Conservation (phyloP, 1,140 invertebrate species). For the Zaprionus davidi region DNA sequence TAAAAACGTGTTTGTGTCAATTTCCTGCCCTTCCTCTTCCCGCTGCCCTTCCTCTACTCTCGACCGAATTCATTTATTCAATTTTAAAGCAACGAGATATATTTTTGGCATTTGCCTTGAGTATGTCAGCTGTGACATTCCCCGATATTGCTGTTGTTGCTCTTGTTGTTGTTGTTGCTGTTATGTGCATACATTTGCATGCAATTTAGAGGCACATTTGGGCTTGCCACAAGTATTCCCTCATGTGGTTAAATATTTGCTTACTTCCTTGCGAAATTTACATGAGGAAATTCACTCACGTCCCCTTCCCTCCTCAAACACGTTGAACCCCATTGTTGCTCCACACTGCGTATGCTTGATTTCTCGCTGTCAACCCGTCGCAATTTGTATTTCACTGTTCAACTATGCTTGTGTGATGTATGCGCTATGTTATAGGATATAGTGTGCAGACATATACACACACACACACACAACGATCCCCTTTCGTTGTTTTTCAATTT, state of each 20-base stretch:
- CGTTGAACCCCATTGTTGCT: background rate
- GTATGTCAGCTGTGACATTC: constrained; percentile 41
- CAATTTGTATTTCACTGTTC: constrained; percentile 18
- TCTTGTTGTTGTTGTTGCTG: constrained; percentile 20
- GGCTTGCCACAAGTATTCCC: constrained; percentile 25
- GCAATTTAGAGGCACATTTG: constrained; percentile 39
- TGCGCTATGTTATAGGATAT: background rate
- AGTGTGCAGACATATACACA: constrained; percentile 4
- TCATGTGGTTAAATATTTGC: constrained; percentile 53
- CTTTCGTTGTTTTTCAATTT: constrained; percentile 11
- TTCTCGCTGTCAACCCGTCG: constrained; percentile 2
- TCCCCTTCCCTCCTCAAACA: background rate
- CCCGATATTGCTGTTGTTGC: constrained; percentile 16
- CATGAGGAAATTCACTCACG: constrained; percentile 29
- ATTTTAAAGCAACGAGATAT: constrained; percentile 32
- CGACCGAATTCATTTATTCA: constrained; percentile 6
- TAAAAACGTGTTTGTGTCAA: constrained; percentile 54
- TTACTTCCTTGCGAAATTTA: constrained; percentile 52
- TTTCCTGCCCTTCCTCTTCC: constrained; percentile 13
- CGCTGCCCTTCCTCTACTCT: constrained; percentile 1
- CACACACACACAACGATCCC: background rate
- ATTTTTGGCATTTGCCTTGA: constrained; percentile 37
- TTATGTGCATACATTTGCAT: constrained; percentile 69
- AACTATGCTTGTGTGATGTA: constrained; percentile 24
- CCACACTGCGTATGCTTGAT: constrained; percentile 33